Evolutionary conservation across 2,888 invertebrate genomes (phyloP).

Genomic region (Cecidostiba fungosa): DNA sequence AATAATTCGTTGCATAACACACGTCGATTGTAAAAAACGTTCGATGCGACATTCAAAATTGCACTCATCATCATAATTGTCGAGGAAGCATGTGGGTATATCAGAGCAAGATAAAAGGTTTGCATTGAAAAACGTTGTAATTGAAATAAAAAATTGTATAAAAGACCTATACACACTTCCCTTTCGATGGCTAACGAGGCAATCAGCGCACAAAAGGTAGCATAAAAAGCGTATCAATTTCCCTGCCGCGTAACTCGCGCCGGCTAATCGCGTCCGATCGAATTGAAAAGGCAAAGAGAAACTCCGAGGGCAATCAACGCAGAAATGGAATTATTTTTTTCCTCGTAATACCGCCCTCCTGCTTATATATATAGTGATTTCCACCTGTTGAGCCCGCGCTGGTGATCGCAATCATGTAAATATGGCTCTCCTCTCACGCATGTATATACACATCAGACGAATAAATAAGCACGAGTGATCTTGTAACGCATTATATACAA

Average conservation of each 20-base stretch:
- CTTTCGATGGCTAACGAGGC: background rate
- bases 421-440: background rate
- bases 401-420: constrained; percentile 40
- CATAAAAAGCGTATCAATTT: background rate
- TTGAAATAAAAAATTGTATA: background rate
- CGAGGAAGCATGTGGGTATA: too few species aligned
- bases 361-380: constrained; percentile 7
- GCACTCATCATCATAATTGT: too few species aligned
- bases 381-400: constrained; percentile 33
- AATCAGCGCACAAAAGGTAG: background rate
- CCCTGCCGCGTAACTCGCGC: background rate
- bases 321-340: constrained; percentile 29
- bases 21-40: too few species aligned
- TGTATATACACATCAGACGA: background rate
- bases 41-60: too few species aligned
- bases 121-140: too few species aligned
- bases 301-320: background rate
- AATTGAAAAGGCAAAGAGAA: background rate
- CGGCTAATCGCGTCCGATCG: background rate
- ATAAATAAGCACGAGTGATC: background rate
- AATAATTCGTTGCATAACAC: background rate
- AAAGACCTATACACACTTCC: background rate
- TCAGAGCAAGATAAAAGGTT: too few species aligned
- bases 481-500: background rate
- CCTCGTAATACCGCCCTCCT: background rate